Conservation (phyloP, 2,113 vertebrate genomes). For the Maccullochella peelii region DNA sequence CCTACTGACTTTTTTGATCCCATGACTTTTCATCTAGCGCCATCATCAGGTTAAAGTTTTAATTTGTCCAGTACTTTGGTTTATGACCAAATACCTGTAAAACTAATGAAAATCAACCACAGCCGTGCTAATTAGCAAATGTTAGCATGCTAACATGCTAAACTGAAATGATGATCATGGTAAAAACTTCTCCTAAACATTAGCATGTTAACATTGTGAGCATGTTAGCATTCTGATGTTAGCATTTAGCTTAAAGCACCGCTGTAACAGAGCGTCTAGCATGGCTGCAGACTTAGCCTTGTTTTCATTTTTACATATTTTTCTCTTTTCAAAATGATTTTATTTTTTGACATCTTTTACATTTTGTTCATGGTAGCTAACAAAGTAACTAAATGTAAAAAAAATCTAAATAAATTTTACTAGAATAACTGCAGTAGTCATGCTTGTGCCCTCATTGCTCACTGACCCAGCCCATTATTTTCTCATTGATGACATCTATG, state of each 20-base stretch:
- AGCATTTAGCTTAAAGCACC: not conserved
- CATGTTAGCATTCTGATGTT: not conserved
- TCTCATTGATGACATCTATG: conserved; percentile 60
- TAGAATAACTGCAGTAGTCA: not conserved
- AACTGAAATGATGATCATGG: not conserved
- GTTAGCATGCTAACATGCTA: conserved; percentile 1
- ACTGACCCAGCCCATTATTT: conserved; percentile 10
- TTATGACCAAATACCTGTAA: not conserved
- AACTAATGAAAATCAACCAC: conserved; percentile 3
- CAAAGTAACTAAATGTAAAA: not conserved
- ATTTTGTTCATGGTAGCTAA: not conserved
- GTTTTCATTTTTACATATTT: not conserved
- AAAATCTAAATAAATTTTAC: not conserved
- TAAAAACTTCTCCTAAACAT: not conserved
- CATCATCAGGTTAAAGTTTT: conserved; percentile 12
- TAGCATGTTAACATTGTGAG: not conserved
- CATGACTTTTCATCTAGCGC: too few species aligned
- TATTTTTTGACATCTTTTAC: not conserved
- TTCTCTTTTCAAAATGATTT: not conserved
- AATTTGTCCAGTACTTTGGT: not conserved
- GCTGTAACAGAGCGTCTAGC: not conserved
- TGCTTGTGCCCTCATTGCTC: conserved; percentile 43
- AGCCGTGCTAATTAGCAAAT: not conserved
- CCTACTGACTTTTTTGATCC: not conserved
- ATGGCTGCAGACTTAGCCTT: not conserved